These are phyloP conservation scores for Zosterops hypoxanthus DNA, from an alignment of 2,113 vertebrate genomes.

Conservation along the genomic window DNA sequence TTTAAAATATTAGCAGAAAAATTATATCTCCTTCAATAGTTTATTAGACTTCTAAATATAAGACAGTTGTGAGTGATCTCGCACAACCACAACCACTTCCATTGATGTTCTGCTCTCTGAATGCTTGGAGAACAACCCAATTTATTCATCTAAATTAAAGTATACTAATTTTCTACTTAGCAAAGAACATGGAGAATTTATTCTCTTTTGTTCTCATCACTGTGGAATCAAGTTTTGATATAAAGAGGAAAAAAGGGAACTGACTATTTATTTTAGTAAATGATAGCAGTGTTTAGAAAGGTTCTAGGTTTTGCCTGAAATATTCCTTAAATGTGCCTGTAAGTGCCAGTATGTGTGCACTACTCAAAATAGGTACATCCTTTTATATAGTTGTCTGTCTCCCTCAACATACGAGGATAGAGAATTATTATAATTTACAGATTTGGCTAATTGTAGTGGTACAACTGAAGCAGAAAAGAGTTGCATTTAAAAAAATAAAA, in stretches of 20 bases:
- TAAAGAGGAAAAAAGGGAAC: neutral
- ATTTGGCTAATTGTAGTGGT: neutral
- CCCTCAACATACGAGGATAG: neutral
- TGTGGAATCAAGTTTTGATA: neutral
- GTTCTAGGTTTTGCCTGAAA: neutral
- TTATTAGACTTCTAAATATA: neutral
- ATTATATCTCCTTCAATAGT: neutral
- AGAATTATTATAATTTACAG: neutral
- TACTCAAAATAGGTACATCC: neutral
- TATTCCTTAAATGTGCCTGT: neutral
- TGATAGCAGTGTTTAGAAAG: accelerated
- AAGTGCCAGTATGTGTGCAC: neutral
- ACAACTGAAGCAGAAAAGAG: neutral
- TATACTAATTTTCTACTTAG: neutral
- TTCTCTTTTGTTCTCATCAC: neutral
- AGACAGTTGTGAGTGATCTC: neutral
- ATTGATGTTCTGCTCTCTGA: neutral
- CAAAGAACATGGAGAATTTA: neutral
- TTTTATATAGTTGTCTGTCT: neutral
- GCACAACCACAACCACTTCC: neutral
- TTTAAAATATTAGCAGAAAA: neutral
- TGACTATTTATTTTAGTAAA: neutral
- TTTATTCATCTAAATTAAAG: neutral
- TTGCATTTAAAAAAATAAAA: neutral
- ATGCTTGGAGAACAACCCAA: neutral